A percentile compares a stretch with the other conserved stretches of the same genome.
Conservation (phyloP, 2,113 vertebrate genomes). For the Mobula birostris region DNA sequence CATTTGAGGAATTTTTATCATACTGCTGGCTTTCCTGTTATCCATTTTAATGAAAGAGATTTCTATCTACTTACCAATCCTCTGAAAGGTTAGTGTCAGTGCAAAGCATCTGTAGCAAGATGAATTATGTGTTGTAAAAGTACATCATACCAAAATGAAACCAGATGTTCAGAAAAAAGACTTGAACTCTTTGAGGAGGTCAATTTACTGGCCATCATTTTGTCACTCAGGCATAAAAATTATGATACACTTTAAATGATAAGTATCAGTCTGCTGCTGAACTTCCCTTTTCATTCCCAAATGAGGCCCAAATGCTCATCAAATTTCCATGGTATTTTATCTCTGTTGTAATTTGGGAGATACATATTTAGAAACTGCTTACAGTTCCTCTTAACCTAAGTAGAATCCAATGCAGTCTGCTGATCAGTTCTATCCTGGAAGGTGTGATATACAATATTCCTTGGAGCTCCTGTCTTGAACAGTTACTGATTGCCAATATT, state of each 20-base stretch:
- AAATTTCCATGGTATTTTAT: neutral
- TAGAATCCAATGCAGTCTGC: neutral
- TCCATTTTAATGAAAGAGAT: neutral
- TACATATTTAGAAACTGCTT: neutral
- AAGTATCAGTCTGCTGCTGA: neutral
- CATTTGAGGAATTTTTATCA: constrained; percentile 1
- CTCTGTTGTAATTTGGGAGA: neutral
- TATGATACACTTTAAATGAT: constrained; percentile 11
- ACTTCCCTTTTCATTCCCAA: neutral
- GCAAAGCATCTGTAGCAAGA: neutral
- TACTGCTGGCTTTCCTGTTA: neutral
- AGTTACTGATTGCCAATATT: too few species aligned
- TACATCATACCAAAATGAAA: constrained; percentile 5
- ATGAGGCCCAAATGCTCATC: constrained; percentile 6
- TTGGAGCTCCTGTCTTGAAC: too few species aligned
- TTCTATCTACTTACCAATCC: neutral
- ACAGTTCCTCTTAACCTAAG: neutral
- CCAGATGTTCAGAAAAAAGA: constrained; percentile 27
- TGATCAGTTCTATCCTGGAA: neutral
- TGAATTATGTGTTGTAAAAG: constrained; percentile 22
- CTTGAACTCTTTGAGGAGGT: constrained; percentile 16
- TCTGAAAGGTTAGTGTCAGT: neutral
- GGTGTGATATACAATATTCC: neutral
- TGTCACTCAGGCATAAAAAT: neutral
- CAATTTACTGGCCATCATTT: constrained; percentile 29